These are phyloP conservation scores for Dryobota labecula DNA, from an alignment of 2,888 invertebrate species.

Conservation along the genomic window DNA sequence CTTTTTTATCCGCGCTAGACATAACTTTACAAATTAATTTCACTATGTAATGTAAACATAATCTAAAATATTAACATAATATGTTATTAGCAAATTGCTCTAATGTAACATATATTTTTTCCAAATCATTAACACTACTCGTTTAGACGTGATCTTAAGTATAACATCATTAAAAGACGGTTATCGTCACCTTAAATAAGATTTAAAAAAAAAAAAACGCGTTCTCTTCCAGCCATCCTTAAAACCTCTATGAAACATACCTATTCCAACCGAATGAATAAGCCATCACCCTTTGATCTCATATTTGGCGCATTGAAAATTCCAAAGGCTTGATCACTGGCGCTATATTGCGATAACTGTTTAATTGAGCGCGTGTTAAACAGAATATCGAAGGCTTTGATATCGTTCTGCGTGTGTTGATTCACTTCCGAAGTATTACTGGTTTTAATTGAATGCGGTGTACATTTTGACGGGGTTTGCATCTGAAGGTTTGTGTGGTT, in stretches of 20 bases:
- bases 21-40: too few relatives aligned
- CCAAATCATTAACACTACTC: too few relatives aligned
- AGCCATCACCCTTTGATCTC: slow-evolving; percentile 85
- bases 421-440: slow-evolving; percentile 50
- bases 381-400: slow-evolving; percentile 81
- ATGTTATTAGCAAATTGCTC: too few relatives aligned
- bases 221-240: slow-evolving; percentile 42
- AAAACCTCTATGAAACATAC: slow-evolving; percentile 66
- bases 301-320: slow-evolving; percentile 82
- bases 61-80: too few relatives aligned
- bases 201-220: background rate
- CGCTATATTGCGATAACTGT: slow-evolving; percentile 78
- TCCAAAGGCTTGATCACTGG: slow-evolving; percentile 78
- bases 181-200: too few relatives aligned
- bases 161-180: too few relatives aligned
- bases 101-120: too few relatives aligned
- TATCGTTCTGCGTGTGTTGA: slow-evolving; percentile 63
- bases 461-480: slow-evolving; percentile 12
- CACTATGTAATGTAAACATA: too few relatives aligned
- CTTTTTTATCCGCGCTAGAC: too few relatives aligned
- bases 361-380: slow-evolving; percentile 83
- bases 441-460: slow-evolving; percentile 53
- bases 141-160: too few relatives aligned
- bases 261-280: slow-evolving; percentile 82
- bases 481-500: background rate